Conservation (phyloP, 1,140 invertebrate genomes). For the Bombus confusus region DNA sequence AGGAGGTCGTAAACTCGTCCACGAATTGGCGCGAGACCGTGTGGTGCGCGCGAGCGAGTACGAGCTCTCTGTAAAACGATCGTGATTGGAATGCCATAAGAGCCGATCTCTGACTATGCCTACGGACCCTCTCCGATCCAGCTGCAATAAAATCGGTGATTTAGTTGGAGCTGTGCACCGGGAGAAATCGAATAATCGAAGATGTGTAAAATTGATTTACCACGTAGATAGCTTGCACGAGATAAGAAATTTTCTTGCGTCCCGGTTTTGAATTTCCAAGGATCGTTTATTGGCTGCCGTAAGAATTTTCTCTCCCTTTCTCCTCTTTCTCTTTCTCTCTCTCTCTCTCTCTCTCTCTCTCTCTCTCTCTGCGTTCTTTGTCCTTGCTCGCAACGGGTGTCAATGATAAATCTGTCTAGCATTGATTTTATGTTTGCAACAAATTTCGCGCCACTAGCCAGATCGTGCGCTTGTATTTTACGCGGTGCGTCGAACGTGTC, state of each 20-base stretch:
- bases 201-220: slow-evolving; percentile 52
- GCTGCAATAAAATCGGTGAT: slow-evolving; percentile 54
- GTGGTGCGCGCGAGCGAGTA: not conserved
- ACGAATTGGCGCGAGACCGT: slow-evolving; percentile 64
- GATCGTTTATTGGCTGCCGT: slow-evolving; percentile 8
- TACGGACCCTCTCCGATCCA: not conserved
- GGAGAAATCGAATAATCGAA: slow-evolving; percentile 45
- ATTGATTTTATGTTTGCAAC: slow-evolving; percentile 29
- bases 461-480: not conserved
- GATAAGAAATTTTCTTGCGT: slow-evolving; percentile 8
- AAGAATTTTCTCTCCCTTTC: not conserved
- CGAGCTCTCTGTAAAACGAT: slow-evolving; percentile 41
- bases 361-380: not conserved
- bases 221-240: not conserved
- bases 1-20: slow-evolving; percentile 48
- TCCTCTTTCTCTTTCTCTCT: not conserved
- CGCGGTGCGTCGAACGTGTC: not conserved
- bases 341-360: not conserved
- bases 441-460: not conserved
- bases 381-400: not conserved
- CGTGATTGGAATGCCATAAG: slow-evolving; percentile 47
- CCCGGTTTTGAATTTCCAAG: slow-evolving; percentile 24
- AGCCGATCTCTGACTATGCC: slow-evolving; percentile 7
- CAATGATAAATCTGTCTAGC: slow-evolving; percentile 29
- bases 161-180: slow-evolving; percentile 7